Evolutionary conservation across 2,113 vertebrate genomes (phyloP).

Genomic region (Cacatua alba): DNA sequence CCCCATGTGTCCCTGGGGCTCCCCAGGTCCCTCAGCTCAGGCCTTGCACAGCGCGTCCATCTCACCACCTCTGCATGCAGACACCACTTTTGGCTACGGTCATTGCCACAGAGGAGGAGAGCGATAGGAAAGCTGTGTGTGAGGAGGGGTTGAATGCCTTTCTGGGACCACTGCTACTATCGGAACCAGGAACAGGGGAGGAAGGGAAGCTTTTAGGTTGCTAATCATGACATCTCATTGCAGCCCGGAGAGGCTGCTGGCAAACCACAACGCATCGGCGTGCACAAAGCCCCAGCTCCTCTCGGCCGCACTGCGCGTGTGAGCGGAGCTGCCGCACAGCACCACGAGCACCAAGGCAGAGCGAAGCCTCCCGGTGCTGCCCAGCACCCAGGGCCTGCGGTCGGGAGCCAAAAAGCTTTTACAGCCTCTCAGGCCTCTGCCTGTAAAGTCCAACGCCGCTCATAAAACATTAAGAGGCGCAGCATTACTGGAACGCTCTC

Average conservation of each 20-base stretch:
- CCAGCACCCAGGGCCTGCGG: background rate
- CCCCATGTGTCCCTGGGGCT: background rate
- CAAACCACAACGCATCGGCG: conserved; percentile 14
- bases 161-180: background rate
- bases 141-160: conserved; percentile 22
- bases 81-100: background rate
- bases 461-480: conserved; percentile 38
- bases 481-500: conserved; percentile 35
- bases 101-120: background rate
- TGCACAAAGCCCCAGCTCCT: background rate
- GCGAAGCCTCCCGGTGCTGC: background rate
- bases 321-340: background rate
- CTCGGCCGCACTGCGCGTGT: background rate
- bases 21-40: accelerated
- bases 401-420: conserved; percentile 42
- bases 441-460: conserved; percentile 29
- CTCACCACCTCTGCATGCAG: background rate
- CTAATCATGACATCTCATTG: conserved; percentile 41
- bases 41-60: background rate
- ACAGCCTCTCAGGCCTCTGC: conserved; percentile 42
- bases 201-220: conserved; percentile 45
- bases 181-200: background rate
- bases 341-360: background rate
- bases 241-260: conserved; percentile 40
- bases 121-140: background rate